A percentile compares a stretch with the other conserved stretches of the same genome.
Conservation (phyloP, 2,888 invertebrate genomes). For the Pseudococcus viburni region DNA sequence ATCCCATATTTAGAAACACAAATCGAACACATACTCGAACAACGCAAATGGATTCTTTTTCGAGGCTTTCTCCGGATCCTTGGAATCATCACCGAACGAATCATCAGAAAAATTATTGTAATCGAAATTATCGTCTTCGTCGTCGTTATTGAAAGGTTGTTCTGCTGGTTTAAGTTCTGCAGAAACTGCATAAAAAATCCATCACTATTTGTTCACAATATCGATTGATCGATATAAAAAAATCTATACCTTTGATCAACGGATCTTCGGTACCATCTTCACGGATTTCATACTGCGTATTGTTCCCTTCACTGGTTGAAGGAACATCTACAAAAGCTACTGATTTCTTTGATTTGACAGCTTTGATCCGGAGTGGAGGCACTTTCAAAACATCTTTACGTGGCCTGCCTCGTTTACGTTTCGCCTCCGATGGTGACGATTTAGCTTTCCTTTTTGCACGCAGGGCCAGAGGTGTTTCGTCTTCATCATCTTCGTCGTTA, state of each 20-base stretch:
- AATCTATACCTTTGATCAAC: neutral
- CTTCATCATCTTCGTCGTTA: neutral
- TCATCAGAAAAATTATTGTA: conserved; percentile 47
- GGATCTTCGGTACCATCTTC: conserved; percentile 36
- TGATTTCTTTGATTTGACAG: conserved; percentile 23
- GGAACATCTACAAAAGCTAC: neutral
- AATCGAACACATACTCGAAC: conserved; percentile 55
- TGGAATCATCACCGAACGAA: conserved; percentile 36
- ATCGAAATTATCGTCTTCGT: conserved; percentile 54
- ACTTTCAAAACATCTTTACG: conserved; percentile 32
- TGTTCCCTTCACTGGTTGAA: neutral
- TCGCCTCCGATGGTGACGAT: conserved; percentile 22
- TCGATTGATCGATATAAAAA: neutral
- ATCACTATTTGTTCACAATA: neutral
- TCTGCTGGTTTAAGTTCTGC: neutral
- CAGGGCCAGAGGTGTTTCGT: conserved; percentile 48
- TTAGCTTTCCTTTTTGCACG: conserved; percentile 24
- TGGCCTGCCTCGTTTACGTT: conserved; percentile 60
- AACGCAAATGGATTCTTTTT: conserved; percentile 58
- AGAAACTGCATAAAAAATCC: neutral
- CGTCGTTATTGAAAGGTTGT: neutral
- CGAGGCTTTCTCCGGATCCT: conserved; percentile 16
- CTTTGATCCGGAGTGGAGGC: conserved; percentile 58
- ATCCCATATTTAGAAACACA: neutral
- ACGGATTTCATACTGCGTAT: conserved; percentile 53